Percentiles rank a stretch among this genome's conserved stretches.
Conservation (phyloP, 2,113 vertebrate genomes). For the Misgurnus anguillicaudatus region DNA sequence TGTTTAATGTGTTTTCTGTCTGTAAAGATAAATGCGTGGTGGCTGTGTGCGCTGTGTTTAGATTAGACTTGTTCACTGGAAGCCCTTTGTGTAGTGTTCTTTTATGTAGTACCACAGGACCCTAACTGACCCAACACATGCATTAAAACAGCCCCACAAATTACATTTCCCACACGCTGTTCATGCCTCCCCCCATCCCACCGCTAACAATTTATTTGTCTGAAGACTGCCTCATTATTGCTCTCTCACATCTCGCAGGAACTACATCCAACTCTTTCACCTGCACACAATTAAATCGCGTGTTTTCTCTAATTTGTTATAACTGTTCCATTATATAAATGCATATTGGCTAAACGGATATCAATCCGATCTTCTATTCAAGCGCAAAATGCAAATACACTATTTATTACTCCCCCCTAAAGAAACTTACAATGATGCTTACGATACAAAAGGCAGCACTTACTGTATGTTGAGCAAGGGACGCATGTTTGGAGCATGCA, state of each 20-base stretch:
- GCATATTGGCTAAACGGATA: no score
- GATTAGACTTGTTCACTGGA: not conserved
- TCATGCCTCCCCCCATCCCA: not conserved
- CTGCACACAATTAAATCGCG: not conserved
- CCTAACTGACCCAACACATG: slow-evolving; percentile 5
- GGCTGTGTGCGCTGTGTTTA: not conserved
- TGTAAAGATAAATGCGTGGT: not conserved
- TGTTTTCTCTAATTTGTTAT: no score
- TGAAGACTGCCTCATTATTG: not conserved
- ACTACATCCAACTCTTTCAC: slow-evolving; percentile 7
- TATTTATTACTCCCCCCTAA: no score
- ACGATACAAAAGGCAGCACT: no score
- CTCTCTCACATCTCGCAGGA: not conserved
- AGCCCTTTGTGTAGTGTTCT: not conserved
- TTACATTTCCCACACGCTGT: slow-evolving; percentile 42
- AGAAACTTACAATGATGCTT: no score
- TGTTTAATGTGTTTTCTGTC: slow-evolving; percentile 1
- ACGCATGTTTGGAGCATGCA: no score
- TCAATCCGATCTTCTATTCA: no score
- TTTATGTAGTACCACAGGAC: slow-evolving; percentile 5
- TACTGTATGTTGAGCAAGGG: no score
- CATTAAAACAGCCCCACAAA: slow-evolving; percentile 27
- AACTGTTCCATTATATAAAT: no score
- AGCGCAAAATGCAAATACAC: no score
- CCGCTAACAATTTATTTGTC: slow-evolving; percentile 1